Conservation (phyloP, 2,113 vertebrate species). For the Prionailurus bengalensis region DNA sequence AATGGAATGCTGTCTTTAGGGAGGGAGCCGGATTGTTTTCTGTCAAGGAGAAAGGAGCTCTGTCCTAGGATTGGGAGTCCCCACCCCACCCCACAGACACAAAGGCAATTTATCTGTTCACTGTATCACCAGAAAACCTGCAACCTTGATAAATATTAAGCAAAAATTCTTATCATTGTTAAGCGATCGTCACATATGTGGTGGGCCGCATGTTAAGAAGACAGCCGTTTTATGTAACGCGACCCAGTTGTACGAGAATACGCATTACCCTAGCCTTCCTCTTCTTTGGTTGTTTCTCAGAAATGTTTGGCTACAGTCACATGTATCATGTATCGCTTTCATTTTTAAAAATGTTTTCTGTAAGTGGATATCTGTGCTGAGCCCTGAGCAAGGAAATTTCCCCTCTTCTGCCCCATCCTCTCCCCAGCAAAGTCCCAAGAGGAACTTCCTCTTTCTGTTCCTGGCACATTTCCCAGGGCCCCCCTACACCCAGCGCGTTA, state of each 20-base stretch:
- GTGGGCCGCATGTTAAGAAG: neutral
- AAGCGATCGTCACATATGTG: neutral
- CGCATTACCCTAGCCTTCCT: neutral
- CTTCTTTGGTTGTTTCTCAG: neutral
- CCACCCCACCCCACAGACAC: neutral
- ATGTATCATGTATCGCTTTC: neutral
- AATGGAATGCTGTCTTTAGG: neutral
- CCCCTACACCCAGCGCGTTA: neutral
- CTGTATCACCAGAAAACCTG: neutral
- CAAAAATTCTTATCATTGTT: neutral
- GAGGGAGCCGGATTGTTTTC: neutral
- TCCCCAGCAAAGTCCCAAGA: neutral
- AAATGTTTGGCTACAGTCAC: neutral
- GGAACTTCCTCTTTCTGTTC: slow-evolving; percentile 63
- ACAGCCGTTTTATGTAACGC: neutral
- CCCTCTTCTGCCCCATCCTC: slow-evolving; percentile 40
- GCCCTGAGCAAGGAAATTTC: neutral
- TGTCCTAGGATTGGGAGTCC: neutral
- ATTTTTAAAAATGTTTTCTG: neutral
- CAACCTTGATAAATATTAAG: neutral
- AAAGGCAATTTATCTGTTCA: neutral
- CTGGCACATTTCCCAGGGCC: neutral
- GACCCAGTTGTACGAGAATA: neutral
- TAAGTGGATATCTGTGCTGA: neutral
- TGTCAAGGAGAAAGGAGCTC: neutral